Evolutionary conservation across 2,888 invertebrate genomes (phyloP), one percentile per base, ranked within the genome.

Genomic region (Lapara coniferarum): DNA sequence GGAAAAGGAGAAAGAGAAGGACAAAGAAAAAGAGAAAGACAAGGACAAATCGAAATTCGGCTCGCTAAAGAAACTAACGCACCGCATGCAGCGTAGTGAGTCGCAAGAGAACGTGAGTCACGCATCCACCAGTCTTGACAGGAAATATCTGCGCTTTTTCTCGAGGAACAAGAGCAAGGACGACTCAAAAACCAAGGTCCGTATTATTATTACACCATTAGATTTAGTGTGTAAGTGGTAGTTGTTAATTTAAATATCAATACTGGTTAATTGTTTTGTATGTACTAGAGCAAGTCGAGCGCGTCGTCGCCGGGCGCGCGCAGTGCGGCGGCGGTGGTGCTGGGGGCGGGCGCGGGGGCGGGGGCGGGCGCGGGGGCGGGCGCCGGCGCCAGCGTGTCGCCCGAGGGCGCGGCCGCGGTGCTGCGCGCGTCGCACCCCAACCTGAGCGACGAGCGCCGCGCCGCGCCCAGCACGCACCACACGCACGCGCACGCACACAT

Each of bases 371-470:
- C 66, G 2, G 71, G 59, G 19, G 72, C 69, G 72, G 73, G 71
- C 66, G 71, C 88, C 78, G 73, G 89, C 87, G 70, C 76, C 85
- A 69, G 88, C 91, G 10, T 94, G 79, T 95, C 95, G 0, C 92
- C 95, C 74, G 95, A 95, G 85, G 96, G 25, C 25, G 25, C 25
- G 25, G 25, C 25, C 25, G 25, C 25, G 2, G 25, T 95, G 82
- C 94, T 96, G 70, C 96, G 96, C 84, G 96, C 96, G 0, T 96
- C 96, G 66, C 96, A 96, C 89, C 96, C 96, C 6, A 96, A 96
- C 87, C 85, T 96, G 75, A 95, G 95, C 78, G 95, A 96, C 73
- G 96, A 96, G 81, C 46, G 46, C 6, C 13, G 52, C 30, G 14
- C 66, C 16, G 6, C 30, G 53, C 66, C 1, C 8, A 0, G 5